These are phyloP conservation scores for Catalaphyllia jardinei DNA, from an alignment of 64 coral and sea anemone species.

Conservation along the genomic window DNA sequence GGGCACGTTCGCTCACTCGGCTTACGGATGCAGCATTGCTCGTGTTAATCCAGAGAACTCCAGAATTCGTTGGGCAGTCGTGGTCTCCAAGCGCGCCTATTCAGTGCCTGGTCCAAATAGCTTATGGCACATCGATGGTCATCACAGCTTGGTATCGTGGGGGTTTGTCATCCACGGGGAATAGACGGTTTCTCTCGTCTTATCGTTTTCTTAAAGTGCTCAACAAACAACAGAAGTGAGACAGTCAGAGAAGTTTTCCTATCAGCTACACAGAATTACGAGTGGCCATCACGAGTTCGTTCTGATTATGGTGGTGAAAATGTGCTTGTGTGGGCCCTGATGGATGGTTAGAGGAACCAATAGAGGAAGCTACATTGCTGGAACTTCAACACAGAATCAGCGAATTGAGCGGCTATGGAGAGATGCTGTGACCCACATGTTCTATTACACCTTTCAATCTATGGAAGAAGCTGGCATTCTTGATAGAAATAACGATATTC, in stretches of 20 bases:
- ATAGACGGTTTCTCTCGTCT: constrained; percentile 35
- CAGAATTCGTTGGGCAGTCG: constrained; percentile 35
- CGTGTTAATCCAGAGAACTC: constrained; percentile 4
- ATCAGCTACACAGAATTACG: too few species aligned
- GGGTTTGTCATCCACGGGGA: constrained; percentile 27
- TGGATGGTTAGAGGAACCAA: constrained; percentile 46
- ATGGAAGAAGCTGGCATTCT: constrained; percentile 53
- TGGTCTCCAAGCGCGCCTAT: background rate
- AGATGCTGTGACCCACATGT: constrained; percentile 49
- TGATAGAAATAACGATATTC: too few species aligned
- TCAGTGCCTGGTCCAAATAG: constrained; percentile 32
- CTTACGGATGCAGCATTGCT: constrained; percentile 3
- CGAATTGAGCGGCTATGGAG: too few species aligned
- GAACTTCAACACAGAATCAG: too few species aligned
- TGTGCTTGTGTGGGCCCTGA: constrained; percentile 5
- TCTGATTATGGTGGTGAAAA: constrained; percentile 58
- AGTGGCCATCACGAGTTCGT: too few species aligned
- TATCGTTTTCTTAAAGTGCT: constrained; percentile 31
- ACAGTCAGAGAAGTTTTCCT: too few species aligned
- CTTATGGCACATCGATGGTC: constrained; percentile 58
- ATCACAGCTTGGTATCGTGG: constrained; percentile 36
- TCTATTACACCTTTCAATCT: constrained; percentile 55
- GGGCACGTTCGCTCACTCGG: constrained; percentile 30
- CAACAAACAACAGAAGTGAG: too few species aligned
- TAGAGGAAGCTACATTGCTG: constrained; percentile 51